Evolutionary conservation across 2,888 invertebrate species (phyloP), one percentile per base, ranked within the genome.

Genomic region (Odontocerum albicorne): DNA sequence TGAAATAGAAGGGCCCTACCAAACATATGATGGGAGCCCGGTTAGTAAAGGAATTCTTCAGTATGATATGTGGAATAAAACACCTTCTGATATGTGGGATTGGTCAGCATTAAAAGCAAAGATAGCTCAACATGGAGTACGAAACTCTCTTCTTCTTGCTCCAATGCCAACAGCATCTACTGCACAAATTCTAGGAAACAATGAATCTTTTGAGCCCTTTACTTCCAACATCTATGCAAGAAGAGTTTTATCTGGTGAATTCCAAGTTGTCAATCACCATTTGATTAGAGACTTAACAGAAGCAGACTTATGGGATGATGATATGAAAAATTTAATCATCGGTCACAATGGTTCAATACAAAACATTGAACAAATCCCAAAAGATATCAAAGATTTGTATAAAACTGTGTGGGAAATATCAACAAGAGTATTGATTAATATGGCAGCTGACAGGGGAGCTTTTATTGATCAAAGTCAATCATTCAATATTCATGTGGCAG

Each of bases 161-260:
- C 97, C 97, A 0, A 99, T 99, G 98, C 98, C 98, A 0, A 99
- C 98, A 3, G 97, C 98, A 6, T 96, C 97, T 1, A 99, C 98
- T 0, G 98, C 99, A 2, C 98, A 99, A 75, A 99, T 99, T 67
- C 83, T 99, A 38, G 99, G 99, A 13, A 99, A 99, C 70, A 99
- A 98, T 70, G 98, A 99, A 72, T 93, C 96, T 0, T 90, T 97
- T 67, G 99, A 99, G 72, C 94, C 99, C 0, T 99, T 97, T 72
- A 98, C 97, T 0, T 96, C 93, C 27, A 99, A 99, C 69, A 93
- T 99, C 64, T 99, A 98, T 72, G 88, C 90, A 15, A 79, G 98
- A 63, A 80, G 96, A 44, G 98, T 99, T 1, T 76, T 97, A 3
- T 96, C 96, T 2, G 98, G 98, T 0, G 96, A 97, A 75, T 97